Conservation (phyloP, 2,888 invertebrate genomes). For the Adineta ricciae region DNA sequence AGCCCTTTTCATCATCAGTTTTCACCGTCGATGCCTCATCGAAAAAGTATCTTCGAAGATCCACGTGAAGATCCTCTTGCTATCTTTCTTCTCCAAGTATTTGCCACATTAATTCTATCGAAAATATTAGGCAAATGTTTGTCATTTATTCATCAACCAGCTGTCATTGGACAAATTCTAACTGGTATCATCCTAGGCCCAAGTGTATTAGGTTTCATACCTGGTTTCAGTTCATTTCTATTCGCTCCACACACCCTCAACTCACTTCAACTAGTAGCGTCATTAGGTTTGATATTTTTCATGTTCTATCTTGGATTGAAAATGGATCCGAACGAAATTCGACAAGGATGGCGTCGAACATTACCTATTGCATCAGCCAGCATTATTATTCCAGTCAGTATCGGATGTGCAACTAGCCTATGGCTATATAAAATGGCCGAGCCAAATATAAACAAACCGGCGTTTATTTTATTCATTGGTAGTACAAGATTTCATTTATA, state of each 20-base stretch:
- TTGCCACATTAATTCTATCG: not conserved
- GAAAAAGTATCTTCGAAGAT: not conserved
- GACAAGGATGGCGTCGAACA: not conserved
- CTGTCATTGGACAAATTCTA: not conserved
- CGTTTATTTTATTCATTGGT: constrained; percentile 5
- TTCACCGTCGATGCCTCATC: not conserved
- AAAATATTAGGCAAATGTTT: not conserved
- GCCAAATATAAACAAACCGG: not conserved
- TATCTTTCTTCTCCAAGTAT: constrained; percentile 9
- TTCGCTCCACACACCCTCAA: not conserved
- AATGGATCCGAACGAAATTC: not conserved
- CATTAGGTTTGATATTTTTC: not conserved
- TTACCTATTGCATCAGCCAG: not conserved
- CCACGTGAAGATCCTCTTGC: not conserved
- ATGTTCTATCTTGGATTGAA: constrained; percentile 2
- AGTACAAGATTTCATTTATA: not conserved
- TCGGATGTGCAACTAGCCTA: not conserved
- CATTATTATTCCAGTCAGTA: not conserved
- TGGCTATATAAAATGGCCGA: not conserved
- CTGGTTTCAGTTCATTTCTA: not conserved
- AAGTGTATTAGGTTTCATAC: not conserved
- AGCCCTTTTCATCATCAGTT: not conserved
- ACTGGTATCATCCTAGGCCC: not conserved
- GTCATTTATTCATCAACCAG: not conserved
- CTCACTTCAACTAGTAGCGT: not conserved